Percentiles rank a stretch among this genome's conserved stretches.
phyloP scores from a whole-genome alignment of 2,888 invertebrate genomes.

The Agapetus fuscipes region DNA sequence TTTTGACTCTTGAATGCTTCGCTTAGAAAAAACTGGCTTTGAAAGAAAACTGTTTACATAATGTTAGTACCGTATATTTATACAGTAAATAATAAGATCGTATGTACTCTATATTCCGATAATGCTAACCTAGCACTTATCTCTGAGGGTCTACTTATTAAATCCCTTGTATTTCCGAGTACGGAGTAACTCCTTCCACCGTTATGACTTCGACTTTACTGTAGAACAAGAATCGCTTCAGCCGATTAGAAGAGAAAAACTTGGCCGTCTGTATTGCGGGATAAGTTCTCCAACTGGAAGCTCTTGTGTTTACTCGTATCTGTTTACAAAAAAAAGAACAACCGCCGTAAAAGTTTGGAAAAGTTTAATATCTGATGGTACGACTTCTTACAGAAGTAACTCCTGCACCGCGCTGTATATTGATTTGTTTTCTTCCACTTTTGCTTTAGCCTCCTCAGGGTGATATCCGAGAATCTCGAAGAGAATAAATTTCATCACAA shows the following conservation, averaged over 20 bases:
- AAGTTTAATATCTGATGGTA: slow-evolving; percentile 16
- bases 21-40: too few species aligned
- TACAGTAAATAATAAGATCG: too few species aligned
- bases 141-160: too few species aligned
- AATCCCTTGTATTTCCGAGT: slow-evolving; percentile 5
- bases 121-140: too few species aligned
- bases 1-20: neutral
- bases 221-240: too few species aligned
- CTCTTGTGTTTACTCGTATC: neutral
- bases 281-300: neutral
- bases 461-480: too few species aligned
- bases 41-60: too few species aligned
- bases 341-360: slow-evolving; percentile 6
- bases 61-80: too few species aligned
- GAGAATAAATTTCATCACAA: too few species aligned
- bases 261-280: neutral
- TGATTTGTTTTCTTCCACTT: slow-evolving; percentile 15
- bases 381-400: slow-evolving; percentile 7
- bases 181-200: neutral
- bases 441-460: too few species aligned
- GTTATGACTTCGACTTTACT: slow-evolving; percentile 5
- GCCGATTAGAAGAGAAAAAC: slow-evolving; percentile 7
- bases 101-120: too few species aligned
- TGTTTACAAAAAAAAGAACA: slow-evolving; percentile 5
- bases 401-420: slow-evolving; percentile 9